phyloP scores from a whole-genome alignment of 2,888 invertebrate species.

The Diloba caeruleocephala region DNA sequence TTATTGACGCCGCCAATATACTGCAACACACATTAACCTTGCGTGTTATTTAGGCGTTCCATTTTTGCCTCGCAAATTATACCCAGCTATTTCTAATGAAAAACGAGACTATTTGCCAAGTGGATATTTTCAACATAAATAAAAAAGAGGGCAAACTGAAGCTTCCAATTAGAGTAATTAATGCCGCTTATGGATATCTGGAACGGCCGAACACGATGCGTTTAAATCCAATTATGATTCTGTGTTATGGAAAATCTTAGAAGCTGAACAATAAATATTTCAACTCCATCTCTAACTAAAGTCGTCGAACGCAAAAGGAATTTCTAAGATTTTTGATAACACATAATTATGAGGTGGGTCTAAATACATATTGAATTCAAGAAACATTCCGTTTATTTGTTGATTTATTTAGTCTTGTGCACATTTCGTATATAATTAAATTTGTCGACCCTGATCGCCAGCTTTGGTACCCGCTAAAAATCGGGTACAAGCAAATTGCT shows the following conservation, averaged over 20 bases:
- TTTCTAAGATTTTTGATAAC: no score
- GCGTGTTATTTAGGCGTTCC: conserved; percentile 78
- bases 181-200: conserved; percentile 47
- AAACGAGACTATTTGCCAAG: conserved; percentile 52
- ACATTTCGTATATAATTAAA: conserved; percentile 8
- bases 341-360: no score
- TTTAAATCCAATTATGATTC: conserved; percentile 10
- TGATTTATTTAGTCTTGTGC: no score
- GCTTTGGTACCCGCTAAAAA: conserved; percentile 70
- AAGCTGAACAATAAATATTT: no score
- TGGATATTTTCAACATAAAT: conserved; percentile 51
- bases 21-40: conserved; percentile 81
- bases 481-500: conserved; percentile 56
- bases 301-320: no score
- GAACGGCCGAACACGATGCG: conserved; percentile 22
- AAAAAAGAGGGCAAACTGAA: conserved; percentile 51
- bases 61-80: conserved; percentile 66
- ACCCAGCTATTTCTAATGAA: conserved; percentile 51
- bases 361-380: no score
- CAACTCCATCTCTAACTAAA: no score
- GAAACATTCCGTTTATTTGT: no score
- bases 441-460: conserved; percentile 64
- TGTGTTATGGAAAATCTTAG: conserved; percentile 3
- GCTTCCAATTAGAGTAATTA: conserved; percentile 54
- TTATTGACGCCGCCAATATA: conserved; percentile 78